Evolutionary conservation across 2,113 vertebrate genomes (phyloP).

Genomic region (Hymenochirus boettgeri): DNA sequence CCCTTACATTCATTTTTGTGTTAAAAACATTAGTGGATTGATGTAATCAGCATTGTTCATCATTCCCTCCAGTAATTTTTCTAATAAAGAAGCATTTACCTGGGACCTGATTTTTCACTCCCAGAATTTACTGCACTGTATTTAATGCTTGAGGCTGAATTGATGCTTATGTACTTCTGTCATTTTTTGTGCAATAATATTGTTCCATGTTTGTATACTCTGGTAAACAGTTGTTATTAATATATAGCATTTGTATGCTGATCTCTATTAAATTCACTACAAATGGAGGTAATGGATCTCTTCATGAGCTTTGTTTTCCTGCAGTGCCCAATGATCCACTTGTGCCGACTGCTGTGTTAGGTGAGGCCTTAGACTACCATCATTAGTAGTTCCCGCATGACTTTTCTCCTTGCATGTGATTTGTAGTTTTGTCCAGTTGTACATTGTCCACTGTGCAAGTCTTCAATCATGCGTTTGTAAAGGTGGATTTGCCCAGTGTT

Average conservation of each 20-base stretch:
- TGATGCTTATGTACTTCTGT: not conserved
- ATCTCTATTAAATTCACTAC: constrained; percentile 44
- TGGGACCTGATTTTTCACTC: too few relatives aligned
- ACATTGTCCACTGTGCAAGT: constrained; percentile 32
- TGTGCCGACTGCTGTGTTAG: constrained; percentile 98
- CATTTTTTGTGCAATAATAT: not conserved
- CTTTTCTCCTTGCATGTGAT: constrained; percentile 64
- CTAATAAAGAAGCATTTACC: not conserved
- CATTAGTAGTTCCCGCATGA: constrained; percentile 58
- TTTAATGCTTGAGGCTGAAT: not conserved
- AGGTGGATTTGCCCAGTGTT: not conserved
- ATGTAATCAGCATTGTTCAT: not conserved
- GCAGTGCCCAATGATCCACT: constrained; percentile 97
- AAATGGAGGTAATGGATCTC: constrained; percentile 56
- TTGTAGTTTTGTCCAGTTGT: constrained; percentile 43
- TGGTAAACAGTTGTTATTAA: constrained; percentile 36
- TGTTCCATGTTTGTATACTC: constrained; percentile 33
- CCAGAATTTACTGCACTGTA: too few relatives aligned
- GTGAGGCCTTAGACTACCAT: constrained; percentile 78
- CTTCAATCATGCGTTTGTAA: not conserved
- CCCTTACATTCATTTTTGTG: constrained; percentile 16
- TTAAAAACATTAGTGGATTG: constrained; percentile 5
- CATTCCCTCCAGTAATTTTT: not conserved
- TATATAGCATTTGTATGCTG: constrained; percentile 43
- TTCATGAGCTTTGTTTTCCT: constrained; percentile 82